Evolutionary conservation across 2,888 invertebrate genomes (phyloP).

Genomic region (Strigamia crassipes): DNA sequence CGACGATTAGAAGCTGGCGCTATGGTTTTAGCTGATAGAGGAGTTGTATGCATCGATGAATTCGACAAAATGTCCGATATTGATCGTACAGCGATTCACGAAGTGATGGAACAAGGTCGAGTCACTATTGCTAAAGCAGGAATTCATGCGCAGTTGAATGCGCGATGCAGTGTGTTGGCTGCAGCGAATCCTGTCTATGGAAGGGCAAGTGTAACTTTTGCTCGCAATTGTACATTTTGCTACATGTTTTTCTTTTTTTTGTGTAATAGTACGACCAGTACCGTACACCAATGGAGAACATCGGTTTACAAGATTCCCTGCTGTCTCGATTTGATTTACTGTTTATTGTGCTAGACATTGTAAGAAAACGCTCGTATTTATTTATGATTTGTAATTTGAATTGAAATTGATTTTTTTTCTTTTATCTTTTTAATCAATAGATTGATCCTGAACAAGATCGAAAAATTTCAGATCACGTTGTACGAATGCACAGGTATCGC

Average conservation of each 20-base stretch:
- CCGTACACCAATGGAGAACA: slow-evolving; percentile 99
- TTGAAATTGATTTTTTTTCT: not conserved
- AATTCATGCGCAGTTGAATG: slow-evolving; percentile 96
- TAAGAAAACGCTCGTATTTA: slow-evolving; percentile 56
- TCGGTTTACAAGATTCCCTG: slow-evolving; percentile 95
- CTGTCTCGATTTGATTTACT: slow-evolving; percentile 97
- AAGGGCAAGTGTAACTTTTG: slow-evolving; percentile 61
- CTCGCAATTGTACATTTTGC: not conserved
- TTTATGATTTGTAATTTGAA: not conserved
- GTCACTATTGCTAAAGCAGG: slow-evolving; percentile 97
- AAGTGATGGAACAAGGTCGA: slow-evolving; percentile 98
- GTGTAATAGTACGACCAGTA: slow-evolving; percentile 88
- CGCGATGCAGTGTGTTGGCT: slow-evolving; percentile 94
- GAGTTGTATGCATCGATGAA: slow-evolving; percentile 96
- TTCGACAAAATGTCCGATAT: slow-evolving; percentile 99
- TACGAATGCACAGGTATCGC: slow-evolving; percentile 95
- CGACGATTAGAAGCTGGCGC: slow-evolving; percentile 92
- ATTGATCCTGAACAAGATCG: slow-evolving; percentile 85
- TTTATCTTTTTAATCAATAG: slow-evolving; percentile 53
- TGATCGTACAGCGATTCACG: slow-evolving; percentile 98
- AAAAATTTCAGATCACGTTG: slow-evolving; percentile 93
- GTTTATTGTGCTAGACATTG: slow-evolving; percentile 94
- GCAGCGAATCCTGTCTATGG: slow-evolving; percentile 99
- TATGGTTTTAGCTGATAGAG: slow-evolving; percentile 99
- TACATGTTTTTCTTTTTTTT: slow-evolving; percentile 55